A percentile compares a stretch with the other conserved stretches of the same genome.
phyloP scores from a whole-genome alignment of 2,797 vertebrate genomes.

The Paratrypauchen microcephalus region DNA sequence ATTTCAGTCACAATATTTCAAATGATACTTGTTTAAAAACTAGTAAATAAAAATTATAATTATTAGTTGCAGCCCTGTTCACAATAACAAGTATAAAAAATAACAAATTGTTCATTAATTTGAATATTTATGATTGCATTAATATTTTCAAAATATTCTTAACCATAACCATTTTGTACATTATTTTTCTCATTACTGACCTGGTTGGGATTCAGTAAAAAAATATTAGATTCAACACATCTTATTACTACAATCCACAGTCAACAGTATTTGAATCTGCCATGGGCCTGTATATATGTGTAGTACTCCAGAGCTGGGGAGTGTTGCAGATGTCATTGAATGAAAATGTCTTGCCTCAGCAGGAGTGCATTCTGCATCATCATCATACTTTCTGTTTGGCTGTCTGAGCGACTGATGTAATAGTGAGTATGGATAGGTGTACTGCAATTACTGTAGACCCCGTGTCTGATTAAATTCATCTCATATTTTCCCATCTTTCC shows the following conservation, averaged over 20 bases:
- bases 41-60: too few relatives aligned
- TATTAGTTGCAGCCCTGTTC: not conserved
- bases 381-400: not conserved
- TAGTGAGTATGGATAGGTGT: constrained; percentile 2
- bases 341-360: constrained; percentile 8
- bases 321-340: constrained; percentile 1
- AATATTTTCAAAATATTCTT: not conserved
- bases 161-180: not conserved
- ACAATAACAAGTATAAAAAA: not conserved
- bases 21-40: too few relatives aligned
- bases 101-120: too few relatives aligned
- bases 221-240: too few relatives aligned
- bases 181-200: too few relatives aligned
- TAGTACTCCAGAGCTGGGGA: not conserved
- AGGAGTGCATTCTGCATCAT: not conserved
- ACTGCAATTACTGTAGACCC: not conserved
- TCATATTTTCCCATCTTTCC: not conserved
- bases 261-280: not conserved
- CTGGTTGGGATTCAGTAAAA: too few relatives aligned
- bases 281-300: not conserved
- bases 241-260: not conserved
- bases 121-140: not conserved
- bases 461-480: not conserved
- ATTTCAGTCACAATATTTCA: too few relatives aligned
- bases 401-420: constrained; percentile 10